Base-by-base conservation (phyloP, 2,888 invertebrate genomes). In the Cartodere bifasciata region DNA sequence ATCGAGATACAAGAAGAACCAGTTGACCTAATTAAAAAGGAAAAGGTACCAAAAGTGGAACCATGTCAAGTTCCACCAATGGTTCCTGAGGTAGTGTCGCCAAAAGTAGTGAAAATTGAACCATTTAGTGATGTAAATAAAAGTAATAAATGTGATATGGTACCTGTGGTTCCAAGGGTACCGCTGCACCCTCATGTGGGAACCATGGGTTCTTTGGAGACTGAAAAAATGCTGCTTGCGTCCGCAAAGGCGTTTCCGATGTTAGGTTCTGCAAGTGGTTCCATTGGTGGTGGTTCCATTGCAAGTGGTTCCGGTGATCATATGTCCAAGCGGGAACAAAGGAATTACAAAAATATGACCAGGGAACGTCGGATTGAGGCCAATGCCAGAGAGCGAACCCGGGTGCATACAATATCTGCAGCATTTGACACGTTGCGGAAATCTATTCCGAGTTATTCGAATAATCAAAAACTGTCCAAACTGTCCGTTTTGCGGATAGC, bases 291-390 rank as follows among this genome's bases (percentile, higher is more conserved):
- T 23, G 17, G n/a, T 7, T 17, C 20, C n/a, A n/a, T n/a, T n/a
- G n/a, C n/a, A n/a, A n/a, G n/a, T n/a, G n/a, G n/a, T n/a, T n/a
- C n/a, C n/a, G n/a, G n/a, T n/a, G n/a, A n/a, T n/a, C n/a, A n/a
- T 1, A 25, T 24, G 6, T 34, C 38, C 14, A 39, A 47, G 17
- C 39, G 48, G 13, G 77, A 83, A 40, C 84, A 86, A 50, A 67
- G 87, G 40, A 91, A 91, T 56, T 92, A 92, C 61, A 92, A 92
- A 54, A 92, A 90, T 56, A 91, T 92, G 90, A 92, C 87, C 0
- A 68, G 88, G 12, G 91, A 91, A 55, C 64, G 92, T 43, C 67
- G 92, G 41, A 87, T 92, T 51, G 92, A 94, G 55, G 92, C 92
- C 1, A 94, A 94, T 53, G 92, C 92, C 0, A 67, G 92, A 4